Evolutionary conservation across 2,797 vertebrate species (phyloP), one percentile per base, ranked within the genome.

Genomic region (Girardinus metallicus): DNA sequence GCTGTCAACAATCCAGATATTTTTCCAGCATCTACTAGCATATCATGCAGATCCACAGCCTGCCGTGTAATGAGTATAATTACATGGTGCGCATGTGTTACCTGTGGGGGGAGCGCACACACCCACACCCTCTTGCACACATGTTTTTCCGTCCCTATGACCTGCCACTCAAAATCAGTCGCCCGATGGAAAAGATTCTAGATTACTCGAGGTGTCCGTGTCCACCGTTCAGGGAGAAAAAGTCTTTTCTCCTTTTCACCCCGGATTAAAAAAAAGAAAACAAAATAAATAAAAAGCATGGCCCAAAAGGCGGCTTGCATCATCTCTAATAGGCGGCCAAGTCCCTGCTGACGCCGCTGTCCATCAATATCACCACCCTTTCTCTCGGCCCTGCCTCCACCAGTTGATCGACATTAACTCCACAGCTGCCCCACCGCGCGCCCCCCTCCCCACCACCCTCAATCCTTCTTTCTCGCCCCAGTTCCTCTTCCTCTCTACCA

Each of bases 21-120:
- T 94, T 93, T 89, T 89, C 89, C 82, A 89, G 86, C 81, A 78
- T 90, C 91, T 90, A 86, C 88, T 83, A 89, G 89, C 92, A 92
- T 92, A 90, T 93, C 88, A 92, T 91, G 91, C 91, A 89, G 90
- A 94, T 94, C 89, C 87, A 92, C 92, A 90, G 91, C 93, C 95
- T 85, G 88, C 91, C 91, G 92, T 91, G 92, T 95, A 95, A 96
- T 95, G 93, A 94, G 93, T 93, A 94, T 95, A 96, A 96, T 96
- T 94, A 95, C 94, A 95, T 92, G 94, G 94, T 94, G 94, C 83
- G 93, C 93, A 88, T 92, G 93, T 92, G 92, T 95, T 94, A 95
- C 95, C 95, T 95, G 93, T 90, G 89, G 89, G 89, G 89, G 85
- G 73, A 84, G 60, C 79, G 21, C 57, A 80, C 83, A 75, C 68